These are phyloP conservation scores for Manis crassicaudata DNA, from an alignment of 2,797 vertebrate species.

Conservation along the genomic window DNA sequence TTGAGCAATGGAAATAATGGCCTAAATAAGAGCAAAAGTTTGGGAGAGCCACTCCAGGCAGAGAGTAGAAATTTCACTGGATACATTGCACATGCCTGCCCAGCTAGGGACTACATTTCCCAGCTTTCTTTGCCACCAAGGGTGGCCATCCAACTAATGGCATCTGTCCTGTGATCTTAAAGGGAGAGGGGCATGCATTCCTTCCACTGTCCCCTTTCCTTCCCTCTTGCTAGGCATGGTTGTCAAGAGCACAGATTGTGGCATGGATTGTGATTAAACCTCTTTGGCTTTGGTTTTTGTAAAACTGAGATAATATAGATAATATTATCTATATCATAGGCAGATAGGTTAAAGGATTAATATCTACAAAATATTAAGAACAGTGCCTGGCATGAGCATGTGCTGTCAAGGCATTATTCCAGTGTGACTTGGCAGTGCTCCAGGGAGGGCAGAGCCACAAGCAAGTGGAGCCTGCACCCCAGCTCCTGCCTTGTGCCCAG, in stretches of 20 bases:
- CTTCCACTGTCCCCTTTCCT: background rate
- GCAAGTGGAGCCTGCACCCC: background rate
- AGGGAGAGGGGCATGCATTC: no score
- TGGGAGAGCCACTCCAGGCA: background rate
- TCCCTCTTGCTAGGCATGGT: background rate
- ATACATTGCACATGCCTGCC: background rate
- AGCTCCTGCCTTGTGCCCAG: background rate
- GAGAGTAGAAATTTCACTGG: background rate
- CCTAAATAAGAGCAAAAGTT: background rate
- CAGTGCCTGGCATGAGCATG: fast-evolving
- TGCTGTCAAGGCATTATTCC: background rate
- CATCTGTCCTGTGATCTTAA: background rate
- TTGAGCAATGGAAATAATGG: background rate
- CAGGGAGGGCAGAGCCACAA: background rate
- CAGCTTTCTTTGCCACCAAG: background rate
- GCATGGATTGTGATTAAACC: background rate
- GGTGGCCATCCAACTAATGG: background rate
- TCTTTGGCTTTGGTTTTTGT: background rate
- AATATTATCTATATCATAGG: background rate
- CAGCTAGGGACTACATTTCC: background rate
- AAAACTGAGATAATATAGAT: background rate
- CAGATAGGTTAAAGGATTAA: background rate
- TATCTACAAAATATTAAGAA: background rate
- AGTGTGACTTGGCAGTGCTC: fast-evolving
- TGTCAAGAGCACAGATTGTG: background rate